These are phyloP conservation scores for Lethocerus indicus DNA, from an alignment of 1,140 invertebrate species.

Conservation along the genomic window DNA sequence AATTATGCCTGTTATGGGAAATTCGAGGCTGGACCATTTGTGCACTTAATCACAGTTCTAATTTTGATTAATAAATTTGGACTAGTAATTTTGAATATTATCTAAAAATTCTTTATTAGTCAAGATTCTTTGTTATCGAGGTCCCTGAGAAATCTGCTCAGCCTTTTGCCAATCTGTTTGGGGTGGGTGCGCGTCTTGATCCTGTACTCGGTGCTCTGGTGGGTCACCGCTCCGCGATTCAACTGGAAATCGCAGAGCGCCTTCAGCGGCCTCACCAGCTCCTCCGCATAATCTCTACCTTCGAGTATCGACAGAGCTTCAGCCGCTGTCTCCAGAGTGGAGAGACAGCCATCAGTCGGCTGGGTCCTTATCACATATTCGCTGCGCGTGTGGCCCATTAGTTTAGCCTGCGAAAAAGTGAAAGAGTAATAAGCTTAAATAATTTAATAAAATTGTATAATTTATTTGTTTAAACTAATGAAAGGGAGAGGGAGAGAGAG, in stretches of 20 bases:
- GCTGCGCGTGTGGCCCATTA: slow-evolving; percentile 50
- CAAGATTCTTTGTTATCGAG: slow-evolving; percentile 1
- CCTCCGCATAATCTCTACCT: slow-evolving; percentile 40
- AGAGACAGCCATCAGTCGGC: slow-evolving; percentile 77
- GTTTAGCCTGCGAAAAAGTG: slow-evolving; percentile 43
- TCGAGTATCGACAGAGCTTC: slow-evolving; percentile 65
- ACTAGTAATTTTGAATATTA: too few species aligned
- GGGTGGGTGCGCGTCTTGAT: slow-evolving; percentile 73
- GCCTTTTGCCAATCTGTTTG: slow-evolving; percentile 60
- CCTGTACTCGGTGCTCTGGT: slow-evolving; percentile 81
- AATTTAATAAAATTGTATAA: too few species aligned
- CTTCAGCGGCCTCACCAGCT: slow-evolving; percentile 59
- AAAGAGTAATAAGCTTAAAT: too few species aligned
- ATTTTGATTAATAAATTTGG: too few species aligned
- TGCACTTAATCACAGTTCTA: too few species aligned
- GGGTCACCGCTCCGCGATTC: slow-evolving; percentile 75
- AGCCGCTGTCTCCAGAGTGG: slow-evolving; percentile 79
- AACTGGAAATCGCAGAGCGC: slow-evolving; percentile 71
- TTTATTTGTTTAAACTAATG: too few species aligned
- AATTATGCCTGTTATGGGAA: too few species aligned
- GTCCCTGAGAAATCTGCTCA: slow-evolving; percentile 22
- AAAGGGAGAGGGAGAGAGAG: neutral
- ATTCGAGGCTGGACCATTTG: too few species aligned
- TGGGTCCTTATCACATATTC: slow-evolving; percentile 87
- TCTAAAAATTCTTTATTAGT: too few species aligned